Evolutionary conservation across 2,888 invertebrate genomes (phyloP).

Genomic region (Leptopterna dolabrata): DNA sequence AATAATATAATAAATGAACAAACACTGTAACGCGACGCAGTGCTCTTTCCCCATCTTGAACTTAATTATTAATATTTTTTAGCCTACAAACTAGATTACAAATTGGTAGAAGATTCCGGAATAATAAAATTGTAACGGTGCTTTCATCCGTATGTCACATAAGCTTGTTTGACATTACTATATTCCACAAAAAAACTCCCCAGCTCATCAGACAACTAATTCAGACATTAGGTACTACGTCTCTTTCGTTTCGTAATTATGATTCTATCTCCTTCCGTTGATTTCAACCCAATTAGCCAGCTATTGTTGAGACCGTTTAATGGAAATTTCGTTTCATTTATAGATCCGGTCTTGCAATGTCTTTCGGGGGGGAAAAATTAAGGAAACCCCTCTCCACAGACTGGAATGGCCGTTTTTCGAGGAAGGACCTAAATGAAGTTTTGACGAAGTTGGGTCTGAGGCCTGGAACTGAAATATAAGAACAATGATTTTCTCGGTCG

Average conservation of each 20-base stretch:
- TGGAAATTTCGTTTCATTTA: not conserved
- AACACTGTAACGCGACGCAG: too few species aligned
- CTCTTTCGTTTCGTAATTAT: not conserved
- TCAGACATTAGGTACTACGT: too few species aligned
- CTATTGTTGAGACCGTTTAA: not conserved
- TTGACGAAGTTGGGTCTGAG: not conserved
- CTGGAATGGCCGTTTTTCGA: not conserved
- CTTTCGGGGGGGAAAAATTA: not conserved
- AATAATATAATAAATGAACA: too few species aligned
- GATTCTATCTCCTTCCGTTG: not conserved
- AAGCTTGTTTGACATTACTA: too few species aligned
- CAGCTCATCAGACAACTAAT: too few species aligned
- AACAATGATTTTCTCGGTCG: not conserved
- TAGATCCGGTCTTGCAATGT: not conserved
- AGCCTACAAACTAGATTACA: too few species aligned
- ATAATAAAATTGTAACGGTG: too few species aligned
- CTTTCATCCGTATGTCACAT: too few species aligned
- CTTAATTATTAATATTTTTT: too few species aligned
- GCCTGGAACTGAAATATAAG: not conserved
- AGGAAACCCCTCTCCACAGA: not conserved
- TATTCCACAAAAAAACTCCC: too few species aligned
- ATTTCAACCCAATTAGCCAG: not conserved
- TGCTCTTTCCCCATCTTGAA: too few species aligned
- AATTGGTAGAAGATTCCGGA: too few species aligned
- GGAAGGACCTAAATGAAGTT: not conserved